Conservation (phyloP, 2,888 invertebrate species). For the Incurvaria masculella region DNA sequence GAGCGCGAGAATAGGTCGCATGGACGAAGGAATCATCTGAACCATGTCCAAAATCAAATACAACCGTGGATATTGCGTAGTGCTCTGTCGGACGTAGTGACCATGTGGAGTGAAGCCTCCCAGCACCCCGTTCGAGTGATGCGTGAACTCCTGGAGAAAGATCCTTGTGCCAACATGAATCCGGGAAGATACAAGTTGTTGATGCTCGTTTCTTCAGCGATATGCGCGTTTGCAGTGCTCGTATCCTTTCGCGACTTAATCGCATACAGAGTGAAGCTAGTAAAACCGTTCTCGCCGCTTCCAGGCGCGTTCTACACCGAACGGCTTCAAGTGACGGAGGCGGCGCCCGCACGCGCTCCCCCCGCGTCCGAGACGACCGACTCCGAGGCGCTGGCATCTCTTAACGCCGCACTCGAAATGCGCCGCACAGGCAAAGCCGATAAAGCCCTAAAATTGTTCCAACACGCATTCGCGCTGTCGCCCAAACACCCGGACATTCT, state of each 20-base stretch:
- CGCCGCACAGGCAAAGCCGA: slow-evolving; percentile 76
- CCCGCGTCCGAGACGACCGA: slow-evolving; percentile 30
- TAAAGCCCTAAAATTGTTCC: slow-evolving; percentile 81
- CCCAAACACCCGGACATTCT: slow-evolving; percentile 92
- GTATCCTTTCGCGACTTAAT: slow-evolving; percentile 40
- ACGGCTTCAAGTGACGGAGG: slow-evolving; percentile 27
- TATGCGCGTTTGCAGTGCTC: slow-evolving; percentile 41
- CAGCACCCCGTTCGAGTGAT: background rate
- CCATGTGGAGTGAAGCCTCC: background rate
- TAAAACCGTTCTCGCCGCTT: slow-evolving; percentile 43
- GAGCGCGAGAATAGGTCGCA: background rate
- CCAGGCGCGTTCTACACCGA: slow-evolving; percentile 42
- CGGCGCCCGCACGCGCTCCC: slow-evolving; percentile 16
- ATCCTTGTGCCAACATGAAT: slow-evolving; percentile 36
- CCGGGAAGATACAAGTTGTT: slow-evolving; percentile 43
- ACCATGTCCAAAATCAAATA: background rate
- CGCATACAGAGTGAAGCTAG: slow-evolving; percentile 35
- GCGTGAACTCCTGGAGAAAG: slow-evolving; percentile 14
- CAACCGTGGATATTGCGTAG: background rate
- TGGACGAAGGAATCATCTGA: too few species aligned
- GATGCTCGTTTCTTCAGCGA: slow-evolving; percentile 40
- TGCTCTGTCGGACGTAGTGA: background rate
- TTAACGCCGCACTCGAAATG: slow-evolving; percentile 85
- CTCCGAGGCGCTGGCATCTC: slow-evolving; percentile 77
- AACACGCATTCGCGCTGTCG: slow-evolving; percentile 88